Conservation (phyloP, 2,113 vertebrate genomes). For the Aplodontia rufa region DNA sequence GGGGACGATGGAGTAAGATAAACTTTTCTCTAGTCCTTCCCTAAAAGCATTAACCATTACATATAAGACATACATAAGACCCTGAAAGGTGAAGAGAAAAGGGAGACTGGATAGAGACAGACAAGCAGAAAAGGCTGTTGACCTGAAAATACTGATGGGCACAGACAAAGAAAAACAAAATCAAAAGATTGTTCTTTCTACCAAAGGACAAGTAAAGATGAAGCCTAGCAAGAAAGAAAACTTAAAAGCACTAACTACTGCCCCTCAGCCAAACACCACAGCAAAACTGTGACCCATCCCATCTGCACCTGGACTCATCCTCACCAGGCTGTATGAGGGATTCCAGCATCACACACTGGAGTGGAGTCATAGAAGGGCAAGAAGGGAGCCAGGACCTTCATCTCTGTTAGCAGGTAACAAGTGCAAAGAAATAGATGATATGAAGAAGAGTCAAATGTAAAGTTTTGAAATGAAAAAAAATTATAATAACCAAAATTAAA, state of each 20-base stretch:
- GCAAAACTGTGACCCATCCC: too few relatives aligned
- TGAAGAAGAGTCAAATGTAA: too few relatives aligned
- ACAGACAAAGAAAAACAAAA: background rate
- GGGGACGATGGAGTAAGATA: background rate
- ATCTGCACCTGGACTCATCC: too few relatives aligned
- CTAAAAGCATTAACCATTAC: background rate
- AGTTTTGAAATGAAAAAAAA: background rate
- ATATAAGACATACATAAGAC: background rate
- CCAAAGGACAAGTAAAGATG: background rate
- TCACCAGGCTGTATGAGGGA: background rate
- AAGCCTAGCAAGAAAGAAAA: background rate
- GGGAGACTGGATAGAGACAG: background rate
- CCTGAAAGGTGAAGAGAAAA: background rate
- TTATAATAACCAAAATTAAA: background rate
- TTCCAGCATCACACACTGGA: background rate
- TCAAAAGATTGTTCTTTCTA: background rate
- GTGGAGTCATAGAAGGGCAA: background rate
- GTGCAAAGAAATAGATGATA: too few relatives aligned
- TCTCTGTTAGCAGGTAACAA: too few relatives aligned
- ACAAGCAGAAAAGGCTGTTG: background rate
- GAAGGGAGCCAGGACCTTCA: too few relatives aligned
- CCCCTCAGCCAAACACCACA: background rate
- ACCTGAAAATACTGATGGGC: background rate
- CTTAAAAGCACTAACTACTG: background rate
- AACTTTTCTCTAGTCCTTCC: background rate